Base-by-base conservation (phyloP, 1,140 invertebrate genomes). In the Harpegnathos saltator region DNA sequence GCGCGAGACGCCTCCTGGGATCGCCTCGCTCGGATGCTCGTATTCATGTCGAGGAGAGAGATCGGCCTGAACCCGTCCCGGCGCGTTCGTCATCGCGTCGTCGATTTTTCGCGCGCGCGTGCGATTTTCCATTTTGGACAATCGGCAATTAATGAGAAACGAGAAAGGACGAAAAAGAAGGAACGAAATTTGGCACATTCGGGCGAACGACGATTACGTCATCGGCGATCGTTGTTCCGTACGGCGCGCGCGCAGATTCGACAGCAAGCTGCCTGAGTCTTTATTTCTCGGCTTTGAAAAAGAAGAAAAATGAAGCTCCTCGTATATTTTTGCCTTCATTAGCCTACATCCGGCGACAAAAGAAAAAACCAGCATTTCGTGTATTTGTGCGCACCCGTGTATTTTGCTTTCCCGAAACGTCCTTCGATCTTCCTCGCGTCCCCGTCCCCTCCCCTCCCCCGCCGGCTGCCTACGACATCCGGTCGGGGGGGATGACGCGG, bases 41-140 rank as follows among this genome's bases (percentile, higher is more conserved):
- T 69, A 69, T 78, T 69, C 50, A 78, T 56, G 56, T 58, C 24
- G 58, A 69, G 33, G 3, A 44, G 44, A 44, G 44, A 48, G 12
- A 22, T 58, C 19, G 65, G 19, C n/a, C n/a, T 48, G 29, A 26
- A 15, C n/a, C 15, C 14, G 5, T 75, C 26, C 29, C 26, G 26
- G 29, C 19, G 48, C 38, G 11, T 63, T 15, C 9, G 15, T 38
- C 14, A 33, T 63, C 48, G 38, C 7, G 38, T 44, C 38, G 38
- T 44, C 38, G 29, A 44, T 44, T 44, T 9, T 11, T 3, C 22
- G 17, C 3, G 4, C 15, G 22, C 22, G 17, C 3, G 4, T 11
- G 22, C 38, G 15, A 3, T 65, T 77, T 52, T 77, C 26, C 33
- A 33, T 54, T 29, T 33, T 54, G 1, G 1, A 3, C 44, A 52